A percentile compares a stretch with the other conserved stretches of the same genome.
Evolutionary conservation across 2,797 vertebrate genomes (phyloP).

Genomic region (Dryobates pubescens): DNA sequence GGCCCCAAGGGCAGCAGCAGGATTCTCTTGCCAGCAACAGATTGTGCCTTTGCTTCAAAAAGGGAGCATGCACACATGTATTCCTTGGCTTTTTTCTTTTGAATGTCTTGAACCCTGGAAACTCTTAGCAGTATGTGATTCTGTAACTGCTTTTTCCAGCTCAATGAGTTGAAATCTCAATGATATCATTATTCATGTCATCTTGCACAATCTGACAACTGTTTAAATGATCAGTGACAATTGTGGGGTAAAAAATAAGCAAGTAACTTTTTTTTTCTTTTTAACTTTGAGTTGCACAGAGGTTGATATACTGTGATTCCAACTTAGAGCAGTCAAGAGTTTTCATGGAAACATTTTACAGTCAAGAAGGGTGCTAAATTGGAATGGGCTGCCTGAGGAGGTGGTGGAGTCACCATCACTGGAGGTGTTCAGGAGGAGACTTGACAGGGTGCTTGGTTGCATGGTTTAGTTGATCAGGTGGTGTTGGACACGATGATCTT

Average conservation of each 20-base stretch:
- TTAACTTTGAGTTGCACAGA: not conserved
- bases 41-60: not conserved
- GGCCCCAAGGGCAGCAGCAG: not conserved
- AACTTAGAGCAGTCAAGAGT: not conserved
- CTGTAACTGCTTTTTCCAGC: not conserved
- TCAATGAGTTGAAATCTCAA: not conserved
- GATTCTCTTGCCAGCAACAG: not conserved
- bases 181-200: accelerated
- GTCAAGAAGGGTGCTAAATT: not conserved
- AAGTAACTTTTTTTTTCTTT: not conserved
- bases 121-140: not conserved
- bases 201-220: not conserved
- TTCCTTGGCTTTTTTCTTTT: not conserved
- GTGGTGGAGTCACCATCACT: too few species aligned
- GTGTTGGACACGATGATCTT: too few species aligned
- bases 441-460: too few species aligned
- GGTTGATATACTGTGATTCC: not conserved
- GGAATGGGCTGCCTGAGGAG: too few species aligned
- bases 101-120: not conserved
- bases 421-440: too few species aligned
- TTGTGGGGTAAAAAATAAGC: not conserved
- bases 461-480: too few species aligned
- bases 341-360: not conserved
- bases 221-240: not conserved
- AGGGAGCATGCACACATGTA: accelerated